phyloP scores from a whole-genome alignment of 2,113 vertebrate species.

The Hystrix brachyura region DNA sequence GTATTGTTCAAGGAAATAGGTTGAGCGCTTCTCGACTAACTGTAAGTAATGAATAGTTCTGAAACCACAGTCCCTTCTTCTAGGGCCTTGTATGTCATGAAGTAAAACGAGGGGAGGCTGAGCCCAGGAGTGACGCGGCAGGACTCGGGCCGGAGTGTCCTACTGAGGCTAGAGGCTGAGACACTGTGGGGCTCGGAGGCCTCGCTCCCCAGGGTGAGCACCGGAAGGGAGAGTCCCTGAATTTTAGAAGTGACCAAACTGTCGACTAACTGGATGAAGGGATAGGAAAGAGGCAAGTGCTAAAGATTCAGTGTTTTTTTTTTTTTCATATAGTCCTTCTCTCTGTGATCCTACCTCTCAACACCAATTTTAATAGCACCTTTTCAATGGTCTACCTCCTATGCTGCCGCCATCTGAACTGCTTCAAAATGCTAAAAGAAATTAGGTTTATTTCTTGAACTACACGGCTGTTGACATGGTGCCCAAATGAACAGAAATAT shows the following conservation, averaged over 20 bases:
- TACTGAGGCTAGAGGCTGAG: not conserved
- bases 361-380: slow-evolving; percentile 33
- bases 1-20: not conserved
- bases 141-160: fast-evolving
- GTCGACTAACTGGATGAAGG: not conserved
- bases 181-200: not conserved
- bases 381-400: slow-evolving; percentile 27
- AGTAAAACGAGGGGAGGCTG: not conserved
- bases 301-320: not conserved
- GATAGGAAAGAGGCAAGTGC: not conserved
- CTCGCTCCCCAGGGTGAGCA: not conserved
- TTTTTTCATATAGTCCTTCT: not conserved
- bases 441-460: slow-evolving; percentile 77
- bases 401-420: slow-evolving; percentile 12
- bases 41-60: not conserved
- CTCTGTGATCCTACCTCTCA: not conserved
- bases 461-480: slow-evolving; percentile 66
- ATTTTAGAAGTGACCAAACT: not conserved
- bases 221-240: not conserved
- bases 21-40: not conserved
- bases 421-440: slow-evolving; percentile 76
- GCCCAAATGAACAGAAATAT: slow-evolving; percentile 77
- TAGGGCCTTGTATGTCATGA: not conserved
- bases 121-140: not conserved
- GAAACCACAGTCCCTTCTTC: not conserved